A percentile compares a stretch with the other conserved stretches of the same genome.
These are phyloP conservation scores for Regulus satrapa DNA, from an alignment of 2,113 vertebrate species.

Conservation along the genomic window DNA sequence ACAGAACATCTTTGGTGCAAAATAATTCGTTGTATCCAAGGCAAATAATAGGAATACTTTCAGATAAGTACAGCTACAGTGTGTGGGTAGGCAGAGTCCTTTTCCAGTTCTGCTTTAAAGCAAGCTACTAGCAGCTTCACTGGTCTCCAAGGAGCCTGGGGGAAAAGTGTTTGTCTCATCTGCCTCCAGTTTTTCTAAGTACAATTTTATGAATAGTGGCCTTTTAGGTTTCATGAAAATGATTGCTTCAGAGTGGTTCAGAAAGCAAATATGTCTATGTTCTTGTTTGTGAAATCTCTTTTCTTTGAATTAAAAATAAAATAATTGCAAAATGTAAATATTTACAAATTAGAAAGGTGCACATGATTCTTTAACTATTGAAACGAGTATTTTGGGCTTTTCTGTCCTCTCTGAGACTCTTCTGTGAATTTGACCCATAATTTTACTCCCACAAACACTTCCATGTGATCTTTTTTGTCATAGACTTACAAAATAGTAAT, in stretches of 20 bases:
- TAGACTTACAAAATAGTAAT: background rate
- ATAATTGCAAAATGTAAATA: background rate
- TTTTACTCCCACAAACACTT: background rate
- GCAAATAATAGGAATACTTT: background rate
- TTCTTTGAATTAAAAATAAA: background rate
- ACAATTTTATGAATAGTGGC: background rate
- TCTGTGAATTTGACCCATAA: background rate
- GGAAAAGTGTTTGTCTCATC: background rate
- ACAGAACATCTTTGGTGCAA: background rate
- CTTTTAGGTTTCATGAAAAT: background rate
- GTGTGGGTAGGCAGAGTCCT: background rate
- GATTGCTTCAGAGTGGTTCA: background rate
- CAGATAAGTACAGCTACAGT: background rate
- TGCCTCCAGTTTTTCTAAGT: background rate
- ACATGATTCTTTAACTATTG: background rate
- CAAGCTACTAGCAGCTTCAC: conserved; percentile 5
- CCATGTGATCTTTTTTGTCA: background rate
- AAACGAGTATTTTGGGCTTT: background rate
- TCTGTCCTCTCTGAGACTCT: background rate
- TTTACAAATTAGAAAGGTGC: background rate
- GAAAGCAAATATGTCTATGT: background rate
- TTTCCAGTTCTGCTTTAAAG: conserved; percentile 14
- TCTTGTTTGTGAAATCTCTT: background rate
- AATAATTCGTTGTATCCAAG: background rate
- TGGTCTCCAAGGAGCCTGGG: conserved; percentile 27